Evolutionary conservation across 1,140 invertebrate species (phyloP).

Genomic region (Diachasma alloeum): DNA sequence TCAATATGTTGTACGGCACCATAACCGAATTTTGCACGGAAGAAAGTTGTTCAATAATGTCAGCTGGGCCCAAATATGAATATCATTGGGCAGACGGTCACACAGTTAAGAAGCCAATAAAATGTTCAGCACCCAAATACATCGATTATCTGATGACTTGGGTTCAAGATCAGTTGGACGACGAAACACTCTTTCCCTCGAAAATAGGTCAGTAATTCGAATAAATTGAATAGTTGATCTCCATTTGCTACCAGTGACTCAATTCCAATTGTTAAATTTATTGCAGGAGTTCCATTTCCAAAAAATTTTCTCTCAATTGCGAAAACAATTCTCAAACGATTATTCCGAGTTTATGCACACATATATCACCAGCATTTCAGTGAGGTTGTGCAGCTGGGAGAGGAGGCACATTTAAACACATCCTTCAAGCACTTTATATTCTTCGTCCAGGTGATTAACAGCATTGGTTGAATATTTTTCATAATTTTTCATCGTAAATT

Average conservation of each 20-base stretch:
- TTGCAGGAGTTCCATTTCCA: constrained; percentile 93
- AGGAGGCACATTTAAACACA: constrained; percentile 99
- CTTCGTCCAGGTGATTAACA: constrained; percentile 86
- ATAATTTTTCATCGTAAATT: neutral
- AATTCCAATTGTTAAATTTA: neutral
- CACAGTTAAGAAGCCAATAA: constrained; percentile 98
- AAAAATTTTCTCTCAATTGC: constrained; percentile 97
- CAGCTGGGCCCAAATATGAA: constrained; percentile 97
- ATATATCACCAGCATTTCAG: constrained; percentile 99
- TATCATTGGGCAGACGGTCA: constrained; percentile 99
- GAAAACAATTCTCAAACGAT: constrained; percentile 96
- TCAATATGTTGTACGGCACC: constrained; percentile 99
- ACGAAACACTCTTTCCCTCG: constrained; percentile 97
- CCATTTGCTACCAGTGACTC: neutral
- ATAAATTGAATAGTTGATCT: neutral
- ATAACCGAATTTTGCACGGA: constrained; percentile 99
- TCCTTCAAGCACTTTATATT: constrained; percentile 99
- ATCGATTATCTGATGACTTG: constrained; percentile 99
- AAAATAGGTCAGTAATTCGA: constrained; percentile 85
- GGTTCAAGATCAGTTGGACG: constrained; percentile 99
- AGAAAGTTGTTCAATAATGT: constrained; percentile 98
- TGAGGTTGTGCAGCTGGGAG: constrained; percentile 96
- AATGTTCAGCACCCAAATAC: constrained; percentile 99
- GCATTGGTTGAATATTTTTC: constrained; percentile 9
- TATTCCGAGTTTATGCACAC: constrained; percentile 99